A percentile compares a stretch with the other conserved stretches of the same genome.
These are phyloP conservation scores for Apistogramma diplotaenia DNA, from an alignment of 2,113 vertebrate species.

Conservation along the genomic window DNA sequence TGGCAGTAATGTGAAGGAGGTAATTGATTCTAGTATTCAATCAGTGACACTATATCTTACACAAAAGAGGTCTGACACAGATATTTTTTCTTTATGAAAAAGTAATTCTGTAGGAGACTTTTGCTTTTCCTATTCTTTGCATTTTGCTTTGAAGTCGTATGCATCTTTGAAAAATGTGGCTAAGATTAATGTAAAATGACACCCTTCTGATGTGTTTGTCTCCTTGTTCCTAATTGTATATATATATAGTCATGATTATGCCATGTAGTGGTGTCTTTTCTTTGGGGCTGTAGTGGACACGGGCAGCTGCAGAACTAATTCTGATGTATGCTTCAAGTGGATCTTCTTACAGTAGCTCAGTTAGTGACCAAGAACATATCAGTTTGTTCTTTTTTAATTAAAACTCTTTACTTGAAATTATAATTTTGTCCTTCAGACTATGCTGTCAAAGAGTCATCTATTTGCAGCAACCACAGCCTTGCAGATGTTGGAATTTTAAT, in stretches of 20 bases:
- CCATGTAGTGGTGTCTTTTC: neutral
- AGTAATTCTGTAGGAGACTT: neutral
- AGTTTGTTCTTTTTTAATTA: no score
- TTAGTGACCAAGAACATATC: neutral
- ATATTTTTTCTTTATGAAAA: neutral
- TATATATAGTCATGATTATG: conserved; percentile 37
- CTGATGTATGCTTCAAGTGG: conserved; percentile 7
- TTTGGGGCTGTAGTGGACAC: conserved; percentile 4
- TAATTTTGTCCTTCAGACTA: neutral
- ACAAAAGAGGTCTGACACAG: neutral
- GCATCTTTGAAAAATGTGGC: neutral
- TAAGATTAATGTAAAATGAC: neutral
- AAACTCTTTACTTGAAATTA: neutral
- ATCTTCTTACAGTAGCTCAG: neutral
- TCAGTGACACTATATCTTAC: neutral
- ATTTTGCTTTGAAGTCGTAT: neutral
- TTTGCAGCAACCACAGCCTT: neutral
- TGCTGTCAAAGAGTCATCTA: neutral
- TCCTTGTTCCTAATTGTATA: neutral
- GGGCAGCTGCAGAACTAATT: conserved; percentile 16
- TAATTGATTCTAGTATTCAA: conserved; percentile 1
- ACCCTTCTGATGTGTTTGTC: neutral
- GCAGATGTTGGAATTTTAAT: neutral
- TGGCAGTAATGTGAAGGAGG: neutral
- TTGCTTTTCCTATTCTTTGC: no score